Percentiles rank a stretch among this genome's conserved stretches.
Evolutionary conservation across 1,140 invertebrate species (phyloP).

Genomic region (Neotoxoptera formosana): DNA sequence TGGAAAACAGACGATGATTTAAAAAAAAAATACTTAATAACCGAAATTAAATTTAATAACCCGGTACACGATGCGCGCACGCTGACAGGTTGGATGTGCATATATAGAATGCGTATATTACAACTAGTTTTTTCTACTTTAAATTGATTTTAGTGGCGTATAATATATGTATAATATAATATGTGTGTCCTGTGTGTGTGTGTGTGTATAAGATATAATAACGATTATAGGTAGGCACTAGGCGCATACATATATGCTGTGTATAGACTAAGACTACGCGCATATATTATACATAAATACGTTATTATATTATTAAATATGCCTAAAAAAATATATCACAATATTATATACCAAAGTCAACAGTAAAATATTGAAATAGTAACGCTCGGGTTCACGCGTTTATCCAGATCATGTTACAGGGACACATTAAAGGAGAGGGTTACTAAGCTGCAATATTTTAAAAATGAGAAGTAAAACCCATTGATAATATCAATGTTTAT

Average conservation of each 20-base stretch:
- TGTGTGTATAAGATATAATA: background rate
- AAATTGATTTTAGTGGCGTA: constrained; percentile 21
- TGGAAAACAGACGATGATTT: background rate
- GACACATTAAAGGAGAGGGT: background rate
- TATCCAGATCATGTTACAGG: background rate
- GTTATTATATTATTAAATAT: background rate
- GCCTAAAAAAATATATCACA: background rate
- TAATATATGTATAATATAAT: background rate
- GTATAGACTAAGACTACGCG: background rate
- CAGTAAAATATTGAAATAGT: background rate
- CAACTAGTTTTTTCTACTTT: background rate
- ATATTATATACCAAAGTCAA: background rate
- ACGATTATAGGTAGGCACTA: background rate
- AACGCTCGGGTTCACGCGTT: background rate
- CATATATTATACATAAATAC: background rate
- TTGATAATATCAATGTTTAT: background rate
- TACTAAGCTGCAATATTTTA: background rate
- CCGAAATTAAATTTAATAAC: constrained; percentile 29
- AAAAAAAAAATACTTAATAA: constrained; percentile 15
- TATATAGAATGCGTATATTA: background rate
- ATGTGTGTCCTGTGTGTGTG: background rate
- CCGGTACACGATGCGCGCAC: background rate
- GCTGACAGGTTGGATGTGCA: constrained; percentile 13
- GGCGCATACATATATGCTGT: background rate
- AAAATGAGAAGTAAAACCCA: background rate